These are phyloP conservation scores for Cotesia glomerata DNA, from an alignment of 1,140 invertebrate species.

Conservation along the genomic window DNA sequence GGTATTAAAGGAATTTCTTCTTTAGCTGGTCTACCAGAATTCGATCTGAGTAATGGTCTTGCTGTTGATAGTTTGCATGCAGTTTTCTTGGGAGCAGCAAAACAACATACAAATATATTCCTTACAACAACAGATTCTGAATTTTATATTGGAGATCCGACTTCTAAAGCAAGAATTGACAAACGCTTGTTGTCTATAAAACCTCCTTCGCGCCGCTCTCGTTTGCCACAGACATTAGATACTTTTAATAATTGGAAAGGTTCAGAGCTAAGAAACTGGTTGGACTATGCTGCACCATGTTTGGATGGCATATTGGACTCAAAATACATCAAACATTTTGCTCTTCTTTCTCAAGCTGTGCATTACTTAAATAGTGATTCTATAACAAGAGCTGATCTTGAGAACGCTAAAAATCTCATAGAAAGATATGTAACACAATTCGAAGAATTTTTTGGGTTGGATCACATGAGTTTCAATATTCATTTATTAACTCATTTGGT, in stretches of 20 bases:
- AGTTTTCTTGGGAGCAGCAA: conserved; percentile 8
- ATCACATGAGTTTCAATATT: conserved; percentile 31
- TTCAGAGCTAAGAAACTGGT: conserved; percentile 18
- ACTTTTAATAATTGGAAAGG: conserved; percentile 3
- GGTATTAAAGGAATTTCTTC: conserved; percentile 15
- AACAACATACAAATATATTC: conserved; percentile 9
- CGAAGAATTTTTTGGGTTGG: conserved; percentile 15
- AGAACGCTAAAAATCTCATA: conserved; percentile 5
- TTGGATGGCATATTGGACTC: neutral
- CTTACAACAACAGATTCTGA: neutral
- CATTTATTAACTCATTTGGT: conserved; percentile 29
- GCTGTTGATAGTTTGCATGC: neutral
- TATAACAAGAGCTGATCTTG: neutral
- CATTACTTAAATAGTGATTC: conserved; percentile 14
- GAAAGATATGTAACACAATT: conserved; percentile 11
- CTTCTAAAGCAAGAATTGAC: neutral
- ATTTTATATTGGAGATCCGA: conserved; percentile 6
- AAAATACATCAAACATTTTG: neutral
- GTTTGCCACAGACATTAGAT: neutral
- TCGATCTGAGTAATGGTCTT: conserved; percentile 7
- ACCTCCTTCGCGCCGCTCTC: conserved; percentile 10
- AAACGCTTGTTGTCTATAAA: conserved; percentile 7
- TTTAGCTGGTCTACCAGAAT: neutral
- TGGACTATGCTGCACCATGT: conserved; percentile 7
- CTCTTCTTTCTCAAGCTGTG: neutral